Evolutionary conservation across 35 echinoderm and acorn worm genomes (phyloP), one percentile per base, ranked within the genome.

Genomic region (Ophiothrix spiculata): DNA sequence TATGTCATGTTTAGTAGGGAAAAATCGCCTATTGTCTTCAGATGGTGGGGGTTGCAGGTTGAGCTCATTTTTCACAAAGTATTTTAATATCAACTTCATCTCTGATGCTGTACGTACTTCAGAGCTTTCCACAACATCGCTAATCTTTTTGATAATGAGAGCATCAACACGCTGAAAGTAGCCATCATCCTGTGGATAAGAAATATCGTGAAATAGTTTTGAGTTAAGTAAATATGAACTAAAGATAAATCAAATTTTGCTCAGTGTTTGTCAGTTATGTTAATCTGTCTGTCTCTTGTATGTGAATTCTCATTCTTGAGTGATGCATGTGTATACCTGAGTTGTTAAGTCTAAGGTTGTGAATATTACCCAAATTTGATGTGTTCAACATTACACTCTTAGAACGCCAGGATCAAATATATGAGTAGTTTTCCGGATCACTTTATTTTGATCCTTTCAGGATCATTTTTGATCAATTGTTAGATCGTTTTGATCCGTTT

Each of bases 41-140:
- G 60, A 69, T 69, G 60, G 60, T 15, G 60, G 6, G 29, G 60
- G 60, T 69, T 69, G 4, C 60, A 69, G 60, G 25, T 69, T 69
- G 60, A 69, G 60, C 60, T 69, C 60, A 69, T 69, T 69, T 10
- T 69, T 15, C 29, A 69, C 60, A 69, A 69, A 69, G 29, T 69
- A n/a, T 28, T 69, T 69, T 69, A n/a, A 49, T 4, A 69, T 69
- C 3, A 69, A 28, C 25, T 69, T 28, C 60, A 69, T 69, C 25
- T 69, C 60, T 25, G 60, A 69, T 6, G 60, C 23, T 69, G 60
- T 69, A 15, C 25, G 60, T 69, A 69, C 60, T 28, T 69, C 60
- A 69, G 17, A n/a, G 60, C 60, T 69, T 4, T 15, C 60, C 17
- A 69, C 60, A 69, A n/a, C 60, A 69, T 69, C 60, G 16, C 29